Evolutionary conservation across 2,888 invertebrate genomes (phyloP).

Genomic region (Tenthredo amoena): DNA sequence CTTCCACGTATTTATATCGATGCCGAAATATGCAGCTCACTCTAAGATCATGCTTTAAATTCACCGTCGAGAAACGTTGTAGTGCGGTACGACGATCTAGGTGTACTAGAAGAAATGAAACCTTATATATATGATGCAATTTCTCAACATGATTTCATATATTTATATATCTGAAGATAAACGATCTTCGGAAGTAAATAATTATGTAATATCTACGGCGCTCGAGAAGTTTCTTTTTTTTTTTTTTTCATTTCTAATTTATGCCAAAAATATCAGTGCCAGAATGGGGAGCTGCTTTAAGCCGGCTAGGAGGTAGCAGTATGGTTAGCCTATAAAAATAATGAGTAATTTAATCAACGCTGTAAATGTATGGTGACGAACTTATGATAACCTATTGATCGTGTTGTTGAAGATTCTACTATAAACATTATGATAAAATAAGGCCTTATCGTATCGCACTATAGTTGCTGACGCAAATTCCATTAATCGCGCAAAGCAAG

Average conservation of each 20-base stretch:
- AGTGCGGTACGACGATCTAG: background rate
- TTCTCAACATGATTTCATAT: background rate
- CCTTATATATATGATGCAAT: background rate
- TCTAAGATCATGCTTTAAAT: slow-evolving; percentile 35
- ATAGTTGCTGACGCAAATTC: slow-evolving; percentile 39
- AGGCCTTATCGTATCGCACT: background rate
- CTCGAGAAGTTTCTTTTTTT: background rate
- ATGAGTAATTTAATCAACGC: slow-evolving; percentile 35
- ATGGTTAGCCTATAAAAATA: slow-evolving; percentile 5
- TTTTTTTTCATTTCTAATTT: background rate
- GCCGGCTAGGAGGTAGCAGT: background rate
- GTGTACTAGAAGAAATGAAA: background rate
- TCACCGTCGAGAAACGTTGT: slow-evolving; percentile 18
- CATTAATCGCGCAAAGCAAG: slow-evolving; percentile 42
- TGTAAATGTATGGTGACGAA: slow-evolving; percentile 24
- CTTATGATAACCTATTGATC: slow-evolving; percentile 43
- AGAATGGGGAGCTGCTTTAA: background rate
- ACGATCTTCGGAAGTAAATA: background rate
- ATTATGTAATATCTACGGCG: background rate
- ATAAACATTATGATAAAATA: slow-evolving; percentile 12
- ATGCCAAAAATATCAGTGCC: background rate
- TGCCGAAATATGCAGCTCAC: slow-evolving; percentile 56
- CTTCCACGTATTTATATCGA: slow-evolving; percentile 56
- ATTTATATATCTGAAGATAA: background rate
- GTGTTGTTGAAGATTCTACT: slow-evolving; percentile 44